Conservation (phyloP, 2,113 vertebrate genomes). For the Apaloderma vittatum region DNA sequence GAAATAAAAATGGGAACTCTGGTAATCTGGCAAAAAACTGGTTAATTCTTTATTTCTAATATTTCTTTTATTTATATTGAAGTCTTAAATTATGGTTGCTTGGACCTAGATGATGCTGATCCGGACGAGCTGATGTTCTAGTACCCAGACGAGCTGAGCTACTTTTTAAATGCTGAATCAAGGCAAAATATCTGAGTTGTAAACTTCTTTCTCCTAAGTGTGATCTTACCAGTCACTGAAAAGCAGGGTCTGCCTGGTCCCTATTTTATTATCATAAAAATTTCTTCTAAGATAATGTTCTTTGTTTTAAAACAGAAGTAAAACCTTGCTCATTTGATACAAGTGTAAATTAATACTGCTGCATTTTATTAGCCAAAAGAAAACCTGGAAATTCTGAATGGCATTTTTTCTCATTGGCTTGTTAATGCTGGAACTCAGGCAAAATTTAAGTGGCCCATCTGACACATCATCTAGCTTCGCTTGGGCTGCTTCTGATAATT, state of each 20-base stretch:
- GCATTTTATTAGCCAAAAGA: background rate
- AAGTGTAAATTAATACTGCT: background rate
- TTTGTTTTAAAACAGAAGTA: background rate
- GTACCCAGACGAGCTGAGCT: background rate
- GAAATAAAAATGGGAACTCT: slow-evolving; percentile 15
- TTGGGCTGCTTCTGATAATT: background rate
- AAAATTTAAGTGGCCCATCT: background rate
- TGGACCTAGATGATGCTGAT: background rate
- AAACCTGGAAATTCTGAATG: background rate
- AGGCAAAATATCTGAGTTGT: background rate
- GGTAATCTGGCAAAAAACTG: background rate
- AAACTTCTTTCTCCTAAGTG: background rate
- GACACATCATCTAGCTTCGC: background rate
- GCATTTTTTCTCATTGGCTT: background rate
- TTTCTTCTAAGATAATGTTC: background rate
- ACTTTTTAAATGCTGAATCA: background rate
- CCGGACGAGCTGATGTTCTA: background rate
- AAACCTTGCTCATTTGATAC: background rate
- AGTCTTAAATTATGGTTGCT: background rate
- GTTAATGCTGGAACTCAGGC: background rate
- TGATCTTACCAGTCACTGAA: background rate
- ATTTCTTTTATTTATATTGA: background rate
- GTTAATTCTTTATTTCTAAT: background rate
- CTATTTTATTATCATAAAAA: background rate
- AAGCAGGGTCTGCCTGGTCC: background rate